Evolutionary conservation across 2,888 invertebrate species (phyloP), one percentile per base, ranked within the genome.

Genomic region (Dorcus hopei): DNA sequence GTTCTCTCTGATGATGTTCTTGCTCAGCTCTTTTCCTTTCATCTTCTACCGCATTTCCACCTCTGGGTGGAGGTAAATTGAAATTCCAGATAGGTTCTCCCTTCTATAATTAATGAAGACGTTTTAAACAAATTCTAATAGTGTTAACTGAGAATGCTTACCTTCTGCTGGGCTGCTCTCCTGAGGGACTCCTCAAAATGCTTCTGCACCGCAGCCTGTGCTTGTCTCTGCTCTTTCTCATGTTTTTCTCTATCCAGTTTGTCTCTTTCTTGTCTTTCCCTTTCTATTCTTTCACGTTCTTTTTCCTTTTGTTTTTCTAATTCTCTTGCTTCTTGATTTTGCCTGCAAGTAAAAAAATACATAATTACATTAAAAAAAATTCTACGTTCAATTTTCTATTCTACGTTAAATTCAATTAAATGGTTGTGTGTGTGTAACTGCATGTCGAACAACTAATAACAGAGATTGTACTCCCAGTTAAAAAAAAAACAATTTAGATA

Each of bases 131-230:
- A 49, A 9, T 38, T 3, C 8, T 9, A n/a, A 14, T 33, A 58
- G 60, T 40, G 54, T 59, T 33, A 58, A 38, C 48, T 60, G 26
- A 45, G 59, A 60, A 42, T 61, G 55, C 43, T 56, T 62, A 54
- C 61, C 55, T 52, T 64, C 59, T 47, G 58, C 57, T 56, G 52
- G 61, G 33, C 71, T 61, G 68, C 68, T 74, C 77, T 77, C 19
- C 55, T 45, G 14, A 59, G 83, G 64, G 93, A 93, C 81, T 93
- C 93, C 74, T 91, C 91, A 79, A 95, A 95, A 80, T 95, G 95
- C 79, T 93, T 90, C 71, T 92, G 87, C 59, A 95, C 90, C 64
- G 90, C 87, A 70, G 85, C 84, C 68, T 86, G 84, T 55, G 85
- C 84, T 72, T 77, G 69, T 58, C 76, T 65, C 57, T 79, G 77